Evolutionary conservation across 2,113 vertebrate species (phyloP).

Genomic region (Equus przewalskii): DNA sequence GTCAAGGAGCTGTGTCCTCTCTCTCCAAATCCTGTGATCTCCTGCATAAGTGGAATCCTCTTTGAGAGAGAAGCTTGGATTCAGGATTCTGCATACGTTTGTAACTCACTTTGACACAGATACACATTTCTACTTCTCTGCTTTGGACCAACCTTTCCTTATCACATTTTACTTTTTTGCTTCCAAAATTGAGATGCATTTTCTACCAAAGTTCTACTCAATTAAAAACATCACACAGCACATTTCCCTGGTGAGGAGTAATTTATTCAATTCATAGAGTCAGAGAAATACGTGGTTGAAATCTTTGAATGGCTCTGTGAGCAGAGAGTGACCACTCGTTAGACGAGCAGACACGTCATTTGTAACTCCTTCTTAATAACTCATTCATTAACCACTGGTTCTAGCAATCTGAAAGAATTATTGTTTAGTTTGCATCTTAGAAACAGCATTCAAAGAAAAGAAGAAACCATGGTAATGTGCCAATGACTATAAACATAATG

Average conservation of each 20-base stretch:
- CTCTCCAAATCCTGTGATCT: not conserved
- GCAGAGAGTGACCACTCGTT: not conserved
- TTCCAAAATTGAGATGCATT: not conserved
- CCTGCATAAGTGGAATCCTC: accelerated
- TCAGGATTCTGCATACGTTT: not conserved
- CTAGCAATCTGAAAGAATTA: constrained; percentile 76
- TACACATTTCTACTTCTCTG: not conserved
- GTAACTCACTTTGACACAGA: not conserved
- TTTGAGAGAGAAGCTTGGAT: too few species aligned
- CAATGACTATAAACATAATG: not conserved
- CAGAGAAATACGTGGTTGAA: not conserved
- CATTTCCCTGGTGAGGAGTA: not conserved
- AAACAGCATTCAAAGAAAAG: constrained; percentile 78
- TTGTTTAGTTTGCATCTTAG: constrained; percentile 71
- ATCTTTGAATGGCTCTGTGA: not conserved
- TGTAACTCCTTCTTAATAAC: constrained; percentile 3
- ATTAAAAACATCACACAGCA: not conserved
- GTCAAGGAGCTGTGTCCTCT: not conserved
- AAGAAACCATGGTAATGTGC: constrained; percentile 60
- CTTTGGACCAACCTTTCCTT: not conserved
- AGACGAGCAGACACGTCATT: not conserved
- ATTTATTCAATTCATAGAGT: not conserved
- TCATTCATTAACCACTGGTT: constrained; percentile 76
- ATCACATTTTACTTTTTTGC: not conserved
- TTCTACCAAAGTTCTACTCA: not conserved